Conservation (phyloP, 2,888 invertebrate species). For the Chrysolina americana region DNA sequence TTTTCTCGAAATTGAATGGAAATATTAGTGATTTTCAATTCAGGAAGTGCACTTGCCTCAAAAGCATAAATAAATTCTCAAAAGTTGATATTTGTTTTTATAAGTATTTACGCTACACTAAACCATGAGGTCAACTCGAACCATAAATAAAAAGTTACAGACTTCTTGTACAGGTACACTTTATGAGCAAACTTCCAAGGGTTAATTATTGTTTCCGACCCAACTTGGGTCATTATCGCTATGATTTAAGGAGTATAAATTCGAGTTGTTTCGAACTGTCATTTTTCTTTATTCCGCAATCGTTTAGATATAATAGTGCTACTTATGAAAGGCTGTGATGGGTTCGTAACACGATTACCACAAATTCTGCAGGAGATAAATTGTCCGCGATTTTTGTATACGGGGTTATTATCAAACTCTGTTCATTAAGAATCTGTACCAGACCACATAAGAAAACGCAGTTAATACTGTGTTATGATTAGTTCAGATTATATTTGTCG, state of each 20-base stretch:
- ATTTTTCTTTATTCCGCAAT: not conserved
- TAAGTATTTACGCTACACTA: not conserved
- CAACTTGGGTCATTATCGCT: constrained; percentile 15
- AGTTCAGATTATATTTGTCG: too few species aligned
- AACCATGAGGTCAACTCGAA: not conserved
- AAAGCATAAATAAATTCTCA: too few species aligned
- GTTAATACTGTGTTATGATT: too few species aligned
- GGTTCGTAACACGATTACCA: too few species aligned
- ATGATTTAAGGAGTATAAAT: not conserved
- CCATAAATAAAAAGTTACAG: constrained; percentile 15
- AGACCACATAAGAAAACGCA: too few species aligned
- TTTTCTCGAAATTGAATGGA: too few species aligned
- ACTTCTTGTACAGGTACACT: constrained; percentile 12
- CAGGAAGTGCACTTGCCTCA: not conserved
- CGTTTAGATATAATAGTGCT: not conserved
- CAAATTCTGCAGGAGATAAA: too few species aligned
- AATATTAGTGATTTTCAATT: too few species aligned
- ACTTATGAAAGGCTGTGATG: not conserved
- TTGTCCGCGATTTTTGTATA: too few species aligned
- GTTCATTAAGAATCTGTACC: too few species aligned
- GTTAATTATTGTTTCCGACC: constrained; percentile 1
- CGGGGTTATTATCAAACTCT: too few species aligned
- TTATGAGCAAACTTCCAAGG: constrained; percentile 10
- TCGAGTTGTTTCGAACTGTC: constrained; percentile 9
- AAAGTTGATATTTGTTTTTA: not conserved